Base-by-base conservation (phyloP, 53 echinoderm and acorn worm genomes). In the Temnopleurus reevesii region DNA sequence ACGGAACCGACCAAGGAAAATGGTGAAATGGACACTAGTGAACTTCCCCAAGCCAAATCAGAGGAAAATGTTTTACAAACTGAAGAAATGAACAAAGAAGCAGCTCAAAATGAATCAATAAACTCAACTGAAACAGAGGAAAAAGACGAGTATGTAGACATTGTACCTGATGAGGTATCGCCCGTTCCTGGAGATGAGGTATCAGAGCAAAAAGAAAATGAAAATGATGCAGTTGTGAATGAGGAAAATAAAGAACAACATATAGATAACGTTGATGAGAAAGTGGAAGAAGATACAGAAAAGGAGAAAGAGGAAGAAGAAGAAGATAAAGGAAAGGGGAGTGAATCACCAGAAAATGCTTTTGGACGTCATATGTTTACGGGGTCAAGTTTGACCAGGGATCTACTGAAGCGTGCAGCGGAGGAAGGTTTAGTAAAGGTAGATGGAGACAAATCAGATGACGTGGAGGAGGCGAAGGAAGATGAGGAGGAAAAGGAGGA, bases 321-420 rank as follows among this genome's bases (percentile, higher is more conserved):
- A 31, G 33, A 43, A 45, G 28, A 33, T 4, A 43, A 81, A 44
- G 55, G n/a, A 41, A 89, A 46, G 30, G 24, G 28, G 27, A 82
- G 82, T n/a, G 53, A 21, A 21, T 90, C 90, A 15, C 81, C 81
- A 13, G 81, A 81, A 33, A 36, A 46, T 47, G 90, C 65, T 7
- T 53, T 87, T 55, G 65, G 53, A 45, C 46, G 51, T 31, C 51
- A 66, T 47, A 28, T 87, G 0, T 87, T 87, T 31, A 46, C 88
- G 24, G 92, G 92, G 15, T 89, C 92, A 2, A 92, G 90, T 51
- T 46, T 92, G 55, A 21, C 91, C 59, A 91, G 90, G 66, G 89
- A 93, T 84, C 4, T 88, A 76, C 57, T 83, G 58, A 41, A 93
- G 83, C 64, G 91, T 53, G 51, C 91, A 83, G 84, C 77, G 53